These are phyloP conservation scores for Mormyrus iriodes DNA, from an alignment of 2,113 vertebrate genomes.

Conservation along the genomic window DNA sequence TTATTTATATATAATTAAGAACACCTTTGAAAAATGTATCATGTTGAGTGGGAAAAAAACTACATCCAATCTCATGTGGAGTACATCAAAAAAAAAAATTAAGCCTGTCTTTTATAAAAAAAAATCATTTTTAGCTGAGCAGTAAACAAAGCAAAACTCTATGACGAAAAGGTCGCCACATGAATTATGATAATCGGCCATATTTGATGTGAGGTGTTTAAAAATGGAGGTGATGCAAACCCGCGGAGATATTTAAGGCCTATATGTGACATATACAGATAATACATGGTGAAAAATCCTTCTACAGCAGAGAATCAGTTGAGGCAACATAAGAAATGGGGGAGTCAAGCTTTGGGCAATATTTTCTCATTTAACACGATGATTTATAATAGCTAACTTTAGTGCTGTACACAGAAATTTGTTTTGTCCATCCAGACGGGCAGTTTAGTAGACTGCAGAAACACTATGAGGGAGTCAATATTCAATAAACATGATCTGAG, in stretches of 20 bases:
- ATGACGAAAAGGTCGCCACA: not conserved
- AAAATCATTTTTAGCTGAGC: not conserved
- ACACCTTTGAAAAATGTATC: not conserved
- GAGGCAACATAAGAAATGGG: not conserved
- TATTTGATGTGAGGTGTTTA: not conserved
- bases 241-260: not conserved
- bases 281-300: not conserved
- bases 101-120: not conserved
- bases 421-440: not conserved
- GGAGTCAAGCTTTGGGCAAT: not conserved
- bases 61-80: not conserved
- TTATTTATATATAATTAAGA: slow-evolving; percentile 1
- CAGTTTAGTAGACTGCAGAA: not conserved
- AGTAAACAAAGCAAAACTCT: not conserved
- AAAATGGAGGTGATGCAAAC: not conserved
- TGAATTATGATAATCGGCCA: not conserved
- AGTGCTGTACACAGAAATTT: not conserved
- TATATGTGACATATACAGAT: not conserved
- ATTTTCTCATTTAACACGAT: not conserved
- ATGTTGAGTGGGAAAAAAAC: not conserved
- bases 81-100: not conserved
- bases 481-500: not conserved
- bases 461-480: not conserved
- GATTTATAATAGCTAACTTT: not conserved
- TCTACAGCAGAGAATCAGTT: not conserved